phyloP scores from a whole-genome alignment of 2,888 invertebrate species.

The Protophormia terraenovae region DNA sequence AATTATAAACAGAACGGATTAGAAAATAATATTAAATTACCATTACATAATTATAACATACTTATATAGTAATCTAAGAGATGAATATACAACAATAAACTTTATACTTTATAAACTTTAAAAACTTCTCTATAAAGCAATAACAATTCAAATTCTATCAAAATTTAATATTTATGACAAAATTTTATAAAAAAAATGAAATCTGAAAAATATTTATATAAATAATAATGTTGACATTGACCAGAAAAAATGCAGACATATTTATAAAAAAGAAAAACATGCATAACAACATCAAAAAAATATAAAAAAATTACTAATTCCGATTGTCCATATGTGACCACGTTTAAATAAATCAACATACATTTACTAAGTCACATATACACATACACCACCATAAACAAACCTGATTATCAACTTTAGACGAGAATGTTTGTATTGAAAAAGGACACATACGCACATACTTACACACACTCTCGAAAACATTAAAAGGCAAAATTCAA shows the following conservation, averaged over 20 bases:
- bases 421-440: background rate
- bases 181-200: too few relatives aligned
- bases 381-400: background rate
- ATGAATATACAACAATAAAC: too few relatives aligned
- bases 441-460: background rate
- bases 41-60: too few relatives aligned
- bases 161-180: too few relatives aligned
- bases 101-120: too few relatives aligned
- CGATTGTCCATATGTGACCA: constrained; percentile 15
- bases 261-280: background rate
- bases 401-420: background rate
- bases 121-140: too few relatives aligned
- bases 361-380: background rate
- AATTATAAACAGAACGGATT: too few relatives aligned
- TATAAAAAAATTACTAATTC: constrained; percentile 1
- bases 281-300: too few relatives aligned
- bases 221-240: constrained; percentile 33
- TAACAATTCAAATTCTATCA: too few relatives aligned
- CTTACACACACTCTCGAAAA: background rate
- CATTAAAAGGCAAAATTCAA: constrained; percentile 65
- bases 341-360: background rate
- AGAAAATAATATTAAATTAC: too few relatives aligned
- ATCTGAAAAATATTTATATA: too few relatives aligned
- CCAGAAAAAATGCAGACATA: background rate
- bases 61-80: too few relatives aligned